Evolutionary conservation across 2,888 invertebrate species (phyloP), one percentile per base, ranked within the genome.

Genomic region (Agonopterix heracliana): DNA sequence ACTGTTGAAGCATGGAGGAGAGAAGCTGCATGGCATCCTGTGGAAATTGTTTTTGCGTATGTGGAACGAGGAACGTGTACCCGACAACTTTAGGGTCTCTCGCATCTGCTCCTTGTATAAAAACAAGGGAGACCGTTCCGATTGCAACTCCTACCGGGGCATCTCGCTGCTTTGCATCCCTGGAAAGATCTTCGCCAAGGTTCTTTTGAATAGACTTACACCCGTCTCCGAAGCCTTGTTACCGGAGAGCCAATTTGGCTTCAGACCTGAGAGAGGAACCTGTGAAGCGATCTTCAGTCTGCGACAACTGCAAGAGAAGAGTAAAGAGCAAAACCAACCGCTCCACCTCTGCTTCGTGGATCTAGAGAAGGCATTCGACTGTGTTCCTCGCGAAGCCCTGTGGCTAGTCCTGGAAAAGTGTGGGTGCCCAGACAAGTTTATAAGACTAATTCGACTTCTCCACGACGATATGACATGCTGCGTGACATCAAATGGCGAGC

Each of bases 381-480:
- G n/a, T n/a, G n/a, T n/a, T n/a, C n/a, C n/a, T n/a, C n/a, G n/a
- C n/a, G n/a, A 54, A 47, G 54, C 52, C 36, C 13, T 49, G 2
- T 47, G 45, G 47, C n/a, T 41, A n/a, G 41, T 50, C 34, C 47
- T 47, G 9, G 26, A 9, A 5, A 49, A 47, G 35, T 5, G 52
- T 5, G 52, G 51, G 9, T 54, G 56, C 38, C 40, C 53, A 12
- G 42, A 47, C 41, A 47, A 42, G 17, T 44, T 48, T 38, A 26
- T 48, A 9, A 47, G 35, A 10, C 34, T 51, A 2, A 9, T 51
- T 7, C 10, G 46, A 36, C 47, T 46, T 44, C 36, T 44, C 44
- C 45, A 44, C 34, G 14, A 46, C 45, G 47, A 50, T 46, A n/a
- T 41, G 34, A 47, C 53, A 40, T 59, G 53, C 11, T 56, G 54